These are phyloP conservation scores for Drosophila dunni DNA, from an alignment of 1,140 invertebrate species.

Conservation along the genomic window DNA sequence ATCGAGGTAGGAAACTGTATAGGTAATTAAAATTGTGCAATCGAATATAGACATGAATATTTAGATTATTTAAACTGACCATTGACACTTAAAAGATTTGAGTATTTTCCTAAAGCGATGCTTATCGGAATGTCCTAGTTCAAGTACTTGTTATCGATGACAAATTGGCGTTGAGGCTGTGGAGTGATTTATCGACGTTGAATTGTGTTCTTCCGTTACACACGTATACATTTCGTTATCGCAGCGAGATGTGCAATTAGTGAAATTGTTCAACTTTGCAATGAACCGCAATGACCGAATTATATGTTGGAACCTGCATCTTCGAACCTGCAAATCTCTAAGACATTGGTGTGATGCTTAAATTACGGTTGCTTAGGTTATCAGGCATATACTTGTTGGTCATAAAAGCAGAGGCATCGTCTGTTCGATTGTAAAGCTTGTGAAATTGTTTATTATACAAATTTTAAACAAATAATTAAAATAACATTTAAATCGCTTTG, in stretches of 20 bases:
- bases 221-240: background rate
- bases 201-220: constrained; percentile 2
- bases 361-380: constrained; percentile 55
- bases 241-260: background rate
- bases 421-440: constrained; percentile 52
- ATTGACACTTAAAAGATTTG: too few relatives aligned
- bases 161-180: background rate
- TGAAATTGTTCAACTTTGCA: constrained; percentile 12
- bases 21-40: constrained; percentile 1
- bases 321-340: constrained; percentile 42
- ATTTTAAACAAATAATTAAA: constrained; percentile 25
- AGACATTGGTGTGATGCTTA: constrained; percentile 45
- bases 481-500: constrained; percentile 14
- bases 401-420: constrained; percentile 33
- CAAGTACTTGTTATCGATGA: constrained; percentile 21
- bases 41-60: background rate
- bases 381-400: constrained; percentile 31
- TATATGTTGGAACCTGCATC: constrained; percentile 39
- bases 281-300: constrained; percentile 57
- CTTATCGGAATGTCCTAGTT: background rate
- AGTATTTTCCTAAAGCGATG: too few relatives aligned
- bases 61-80: too few relatives aligned
- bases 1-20: constrained; percentile 12
- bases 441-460: constrained; percentile 39
- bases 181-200: constrained; percentile 14